phyloP scores from a whole-genome alignment of 1,140 invertebrate species.

The Portunus trituberculatus region DNA sequence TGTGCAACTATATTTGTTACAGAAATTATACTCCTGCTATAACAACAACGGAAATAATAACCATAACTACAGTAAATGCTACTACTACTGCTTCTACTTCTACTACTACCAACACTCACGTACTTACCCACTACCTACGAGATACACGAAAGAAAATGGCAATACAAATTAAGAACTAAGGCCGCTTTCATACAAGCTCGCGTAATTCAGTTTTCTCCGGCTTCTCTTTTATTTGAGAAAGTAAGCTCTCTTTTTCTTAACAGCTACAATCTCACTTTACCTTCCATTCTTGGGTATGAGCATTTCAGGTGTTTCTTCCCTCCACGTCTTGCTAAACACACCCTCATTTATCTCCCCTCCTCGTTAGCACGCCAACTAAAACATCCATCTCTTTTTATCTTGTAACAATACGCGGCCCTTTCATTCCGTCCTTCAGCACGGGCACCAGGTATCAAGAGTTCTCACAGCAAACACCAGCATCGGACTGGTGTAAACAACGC shows the following conservation, averaged over 20 bases:
- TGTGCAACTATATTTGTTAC: neutral
- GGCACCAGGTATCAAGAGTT: neutral
- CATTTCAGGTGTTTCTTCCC: neutral
- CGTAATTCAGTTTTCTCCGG: no score
- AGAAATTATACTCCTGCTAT: no score
- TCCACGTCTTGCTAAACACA: neutral
- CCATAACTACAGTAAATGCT: neutral
- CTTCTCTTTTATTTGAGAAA: no score
- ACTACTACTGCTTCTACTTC: no score
- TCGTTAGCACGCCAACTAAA: neutral
- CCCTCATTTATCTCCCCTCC: neutral
- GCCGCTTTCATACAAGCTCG: no score
- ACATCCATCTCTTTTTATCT: slow-evolving; percentile 10
- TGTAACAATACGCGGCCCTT: neutral
- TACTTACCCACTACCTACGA: no score
- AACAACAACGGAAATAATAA: no score
- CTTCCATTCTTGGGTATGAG: neutral
- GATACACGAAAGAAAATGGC: no score
- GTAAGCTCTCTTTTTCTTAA: neutral
- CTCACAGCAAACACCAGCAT: neutral
- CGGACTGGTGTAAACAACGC: neutral
- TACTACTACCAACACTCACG: no score
- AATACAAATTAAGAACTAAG: no score
- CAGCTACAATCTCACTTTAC: neutral
- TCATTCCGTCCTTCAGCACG: neutral